Base-by-base conservation (phyloP, 2,113 vertebrate species). In the Merops nubicus region DNA sequence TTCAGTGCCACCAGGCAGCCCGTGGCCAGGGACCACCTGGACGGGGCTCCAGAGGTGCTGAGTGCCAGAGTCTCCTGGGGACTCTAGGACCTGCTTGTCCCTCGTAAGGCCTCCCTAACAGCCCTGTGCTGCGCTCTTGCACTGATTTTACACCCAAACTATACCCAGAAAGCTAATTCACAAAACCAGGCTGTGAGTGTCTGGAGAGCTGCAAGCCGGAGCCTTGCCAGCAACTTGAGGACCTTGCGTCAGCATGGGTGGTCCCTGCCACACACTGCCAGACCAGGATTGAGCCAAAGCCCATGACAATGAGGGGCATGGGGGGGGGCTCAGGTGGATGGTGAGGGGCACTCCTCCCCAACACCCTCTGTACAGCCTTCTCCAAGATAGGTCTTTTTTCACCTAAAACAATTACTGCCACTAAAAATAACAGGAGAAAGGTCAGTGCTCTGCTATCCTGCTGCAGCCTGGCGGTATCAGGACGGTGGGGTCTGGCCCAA, bases 51-150 rank as follows among this genome's bases (percentile, higher is more conserved):
- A 7, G 40, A 56, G 23, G 28, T 80, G 63, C 48, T 17, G 6
- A 0, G 0, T 26, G 48, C 7, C 51, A 45, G 25, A 26, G 11
- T 5, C 26, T 28, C 22, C 28, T 2, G 1, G 26, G 25, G 43
- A 64, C 22, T 10, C n/a, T 3, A 6, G 8, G 9, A 21, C 34
- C 36, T 68, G 36, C 54, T 31, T 59, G 31, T 17, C 5, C 8
- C 10, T 33, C 21, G 25, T 9, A 22, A 78, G 34, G 18, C 34
- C 50, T 72, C 19, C 42, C 10, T 8, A 11, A 31, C 14, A 91
- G 40, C 26, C 28, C 36, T 0, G 1, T 64, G 81, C 59, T 63
- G 53, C 51, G 26, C 53, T 86, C 34, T 54, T 68, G 33, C 1
- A 5, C 36, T 0, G 0, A 31, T 51, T 72, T 63, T 54, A 85